A percentile compares a stretch with the other conserved stretches of the same genome.
Evolutionary conservation across 2,113 vertebrate genomes (phyloP).

Genomic region (Barbus barbus): DNA sequence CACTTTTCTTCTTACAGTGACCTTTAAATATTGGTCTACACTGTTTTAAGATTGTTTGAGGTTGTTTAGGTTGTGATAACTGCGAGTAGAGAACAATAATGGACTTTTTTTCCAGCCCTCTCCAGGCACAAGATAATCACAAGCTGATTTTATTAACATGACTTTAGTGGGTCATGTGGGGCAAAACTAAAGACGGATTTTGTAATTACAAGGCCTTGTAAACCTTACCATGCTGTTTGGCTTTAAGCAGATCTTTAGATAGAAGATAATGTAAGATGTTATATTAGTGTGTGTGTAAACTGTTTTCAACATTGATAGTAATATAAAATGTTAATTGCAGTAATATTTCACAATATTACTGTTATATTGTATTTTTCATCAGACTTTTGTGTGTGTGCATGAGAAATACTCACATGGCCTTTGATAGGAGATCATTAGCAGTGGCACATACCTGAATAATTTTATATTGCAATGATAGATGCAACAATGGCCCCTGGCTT

Average conservation of each 20-base stretch:
- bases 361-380: no score
- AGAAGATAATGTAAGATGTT: slow-evolving; percentile 3
- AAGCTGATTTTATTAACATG: slow-evolving; percentile 30
- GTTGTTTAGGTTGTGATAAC: slow-evolving; percentile 4
- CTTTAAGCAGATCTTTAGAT: background rate
- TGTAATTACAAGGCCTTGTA: background rate
- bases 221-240: background rate
- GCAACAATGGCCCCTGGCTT: background rate
- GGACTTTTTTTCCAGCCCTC: background rate
- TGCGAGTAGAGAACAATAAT: background rate
- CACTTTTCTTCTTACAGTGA: background rate
- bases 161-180: background rate
- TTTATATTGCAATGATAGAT: background rate
- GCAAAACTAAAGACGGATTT: background rate
- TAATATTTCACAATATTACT: no score
- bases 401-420: no score
- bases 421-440: background rate
- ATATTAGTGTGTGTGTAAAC: no score
- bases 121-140: slow-evolving; percentile 31
- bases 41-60: background rate
- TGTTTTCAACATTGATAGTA: background rate
- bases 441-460: background rate
- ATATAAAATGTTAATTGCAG: background rate
- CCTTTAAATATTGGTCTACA: background rate
- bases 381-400: no score